Evolutionary conservation across 2,797 vertebrate genomes (phyloP), one percentile per base, ranked within the genome.

Genomic region (Monodelphis domestica): DNA sequence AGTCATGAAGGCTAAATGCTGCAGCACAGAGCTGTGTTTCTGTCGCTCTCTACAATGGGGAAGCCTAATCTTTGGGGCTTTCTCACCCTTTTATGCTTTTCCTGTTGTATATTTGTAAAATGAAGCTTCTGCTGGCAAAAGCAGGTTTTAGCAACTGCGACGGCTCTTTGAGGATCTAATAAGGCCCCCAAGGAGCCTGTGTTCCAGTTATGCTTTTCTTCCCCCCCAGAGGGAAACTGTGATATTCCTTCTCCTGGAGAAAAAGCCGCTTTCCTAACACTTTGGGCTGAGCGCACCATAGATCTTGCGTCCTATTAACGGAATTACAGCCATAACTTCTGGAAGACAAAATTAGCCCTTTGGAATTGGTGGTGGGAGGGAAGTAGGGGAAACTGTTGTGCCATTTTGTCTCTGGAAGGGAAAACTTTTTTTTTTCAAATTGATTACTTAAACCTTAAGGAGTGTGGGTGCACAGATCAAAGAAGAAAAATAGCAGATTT

Each of bases 51-150:
- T 59, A 94, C 92, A 88, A 90, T 38, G 50, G 90, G 95, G 97
- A 95, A 91, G 91, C 7, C 0, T 45, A 28, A 87, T 95, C 97
- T 96, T 59, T 78, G 0, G 89, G 92, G 95, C 89, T 95, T 96
- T 97, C 91, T 94, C 96, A 96, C 93, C 97, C 84, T 96, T 94
- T 97, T 91, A 45, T 0, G 87, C 10, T 90, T 95, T 94, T 91
- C 89, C 90, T 96, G 94, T 91, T 97, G 89, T 94, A 0, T 95
- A 51, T 97, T 96, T 97, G 96, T 95, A 96, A 97, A 97, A 97
- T 92, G 95, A 97, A 93, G 93, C 94, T 97, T 97, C 96, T 97
- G 97, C 97, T 97, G 94, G 97, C 97, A 97, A 96, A 97, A 95
- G 95, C 97, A 96, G 95, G 92, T 97, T 97, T 98, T 94, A 91